phyloP scores from a whole-genome alignment of 1,140 invertebrate species.

The Hestina assimilis region DNA sequence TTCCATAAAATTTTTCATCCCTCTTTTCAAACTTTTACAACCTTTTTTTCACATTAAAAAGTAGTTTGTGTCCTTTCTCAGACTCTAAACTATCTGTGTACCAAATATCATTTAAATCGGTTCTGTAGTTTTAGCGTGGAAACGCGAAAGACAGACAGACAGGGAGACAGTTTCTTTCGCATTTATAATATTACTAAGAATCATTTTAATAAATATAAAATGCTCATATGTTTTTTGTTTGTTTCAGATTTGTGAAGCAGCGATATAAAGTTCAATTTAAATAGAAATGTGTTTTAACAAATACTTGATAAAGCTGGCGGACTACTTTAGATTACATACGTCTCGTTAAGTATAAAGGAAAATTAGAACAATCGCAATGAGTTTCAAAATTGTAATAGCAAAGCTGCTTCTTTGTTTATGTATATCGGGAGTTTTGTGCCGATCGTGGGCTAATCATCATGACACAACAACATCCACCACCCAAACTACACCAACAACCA shows the following conservation, averaged over 20 bases:
- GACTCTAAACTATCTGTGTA: too few relatives aligned
- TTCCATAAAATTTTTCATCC: too few relatives aligned
- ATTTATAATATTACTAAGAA: too few relatives aligned
- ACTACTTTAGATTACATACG: constrained; percentile 64
- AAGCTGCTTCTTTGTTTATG: constrained; percentile 62
- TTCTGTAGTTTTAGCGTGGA: too few relatives aligned
- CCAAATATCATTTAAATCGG: too few relatives aligned
- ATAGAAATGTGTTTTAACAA: constrained; percentile 69
- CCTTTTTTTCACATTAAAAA: too few relatives aligned
- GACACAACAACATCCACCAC: constrained; percentile 75
- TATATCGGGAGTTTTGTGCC: constrained; percentile 44
- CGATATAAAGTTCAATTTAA: constrained; percentile 26
- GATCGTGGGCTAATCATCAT: constrained; percentile 78
- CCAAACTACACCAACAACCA: constrained; percentile 76
- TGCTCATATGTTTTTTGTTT: constrained; percentile 34
- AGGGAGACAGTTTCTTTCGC: too few relatives aligned
- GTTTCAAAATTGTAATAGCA: constrained; percentile 58
- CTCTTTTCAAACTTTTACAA: too few relatives aligned
- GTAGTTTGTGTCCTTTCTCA: too few relatives aligned
- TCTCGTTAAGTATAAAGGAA: constrained; percentile 43
- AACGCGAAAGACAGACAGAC: too few relatives aligned
- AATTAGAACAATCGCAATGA: constrained; percentile 47
- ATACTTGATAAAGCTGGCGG: constrained; percentile 60
- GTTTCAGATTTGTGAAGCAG: constrained; percentile 52
- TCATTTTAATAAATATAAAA: too few relatives aligned